Conservation (phyloP, 1,140 invertebrate species). For the Araneus ventricosus region DNA sequence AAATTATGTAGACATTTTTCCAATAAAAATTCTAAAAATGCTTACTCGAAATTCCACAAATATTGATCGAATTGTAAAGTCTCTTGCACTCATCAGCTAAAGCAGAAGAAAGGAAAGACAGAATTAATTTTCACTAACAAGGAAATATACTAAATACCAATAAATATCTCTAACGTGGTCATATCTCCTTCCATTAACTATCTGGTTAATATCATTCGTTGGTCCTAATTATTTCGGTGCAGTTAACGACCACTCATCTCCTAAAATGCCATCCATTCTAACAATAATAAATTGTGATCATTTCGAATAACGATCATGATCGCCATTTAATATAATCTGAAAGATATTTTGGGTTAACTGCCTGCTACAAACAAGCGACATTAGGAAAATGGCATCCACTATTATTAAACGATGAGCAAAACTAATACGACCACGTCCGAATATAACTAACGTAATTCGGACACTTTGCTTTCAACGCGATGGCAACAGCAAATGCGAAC, state of each 20-base stretch:
- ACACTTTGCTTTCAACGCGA: background rate
- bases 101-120: too few relatives aligned
- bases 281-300: background rate
- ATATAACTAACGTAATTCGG: background rate
- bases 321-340: background rate
- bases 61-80: too few relatives aligned
- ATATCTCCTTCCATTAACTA: background rate
- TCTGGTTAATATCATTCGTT: background rate
- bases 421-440: background rate
- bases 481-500: background rate
- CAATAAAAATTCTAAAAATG: too few relatives aligned
- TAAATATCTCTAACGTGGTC: background rate
- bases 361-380: background rate
- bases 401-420: background rate
- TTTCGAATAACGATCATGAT: background rate
- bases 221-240: background rate
- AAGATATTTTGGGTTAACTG: background rate
- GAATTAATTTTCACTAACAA: too few relatives aligned
- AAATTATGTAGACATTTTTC: too few relatives aligned
- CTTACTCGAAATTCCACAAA: too few relatives aligned
- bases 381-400: background rate
- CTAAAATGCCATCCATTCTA: background rate
- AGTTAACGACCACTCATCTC: background rate
- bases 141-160: too few relatives aligned
- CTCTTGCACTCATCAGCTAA: too few relatives aligned